Conservation (phyloP, 2,888 invertebrate species). For the Callyntrura guangdongensis region DNA sequence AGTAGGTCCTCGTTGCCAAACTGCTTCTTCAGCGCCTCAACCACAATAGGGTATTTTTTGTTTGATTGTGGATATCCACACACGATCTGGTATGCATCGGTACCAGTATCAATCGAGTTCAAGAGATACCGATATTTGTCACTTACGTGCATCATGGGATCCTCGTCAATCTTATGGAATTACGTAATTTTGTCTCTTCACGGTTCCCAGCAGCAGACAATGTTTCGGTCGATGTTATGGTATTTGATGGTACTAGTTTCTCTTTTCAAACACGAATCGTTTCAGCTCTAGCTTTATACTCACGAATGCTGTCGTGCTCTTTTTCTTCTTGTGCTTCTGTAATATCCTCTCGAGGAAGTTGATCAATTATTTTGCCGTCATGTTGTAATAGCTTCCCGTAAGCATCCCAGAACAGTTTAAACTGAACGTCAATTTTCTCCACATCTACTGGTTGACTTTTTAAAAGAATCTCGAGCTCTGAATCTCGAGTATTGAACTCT, state of each 20-base stretch:
- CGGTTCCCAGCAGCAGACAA: not conserved
- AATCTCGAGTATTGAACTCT: not conserved
- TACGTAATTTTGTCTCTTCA: not conserved
- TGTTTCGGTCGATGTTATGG: not conserved
- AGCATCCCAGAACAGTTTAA: not conserved
- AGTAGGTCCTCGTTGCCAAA: conserved; percentile 83
- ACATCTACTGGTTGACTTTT: not conserved
- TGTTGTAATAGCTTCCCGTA: not conserved
- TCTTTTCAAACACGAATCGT: not conserved
- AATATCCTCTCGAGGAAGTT: not conserved
- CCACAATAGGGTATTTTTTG: conserved; percentile 46
- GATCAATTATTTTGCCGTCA: not conserved
- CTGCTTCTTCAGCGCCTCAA: conserved; percentile 72
- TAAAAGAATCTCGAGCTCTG: not conserved
- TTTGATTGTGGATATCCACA: conserved; percentile 66
- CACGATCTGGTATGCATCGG: conserved; percentile 83
- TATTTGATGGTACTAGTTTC: not conserved
- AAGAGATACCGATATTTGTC: conserved; percentile 83
- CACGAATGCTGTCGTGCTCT: not conserved
- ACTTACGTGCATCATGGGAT: conserved; percentile 57
- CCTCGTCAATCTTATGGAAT: conserved; percentile 84
- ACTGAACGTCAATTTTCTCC: not conserved
- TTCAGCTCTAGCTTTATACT: not conserved
- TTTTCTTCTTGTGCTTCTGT: conserved; percentile 25
- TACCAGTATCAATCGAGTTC: conserved; percentile 76